A percentile compares a stretch with the other conserved stretches of the same genome.
Evolutionary conservation across 1,140 invertebrate species (phyloP).

Genomic region (Rhizoglyphus robini): DNA sequence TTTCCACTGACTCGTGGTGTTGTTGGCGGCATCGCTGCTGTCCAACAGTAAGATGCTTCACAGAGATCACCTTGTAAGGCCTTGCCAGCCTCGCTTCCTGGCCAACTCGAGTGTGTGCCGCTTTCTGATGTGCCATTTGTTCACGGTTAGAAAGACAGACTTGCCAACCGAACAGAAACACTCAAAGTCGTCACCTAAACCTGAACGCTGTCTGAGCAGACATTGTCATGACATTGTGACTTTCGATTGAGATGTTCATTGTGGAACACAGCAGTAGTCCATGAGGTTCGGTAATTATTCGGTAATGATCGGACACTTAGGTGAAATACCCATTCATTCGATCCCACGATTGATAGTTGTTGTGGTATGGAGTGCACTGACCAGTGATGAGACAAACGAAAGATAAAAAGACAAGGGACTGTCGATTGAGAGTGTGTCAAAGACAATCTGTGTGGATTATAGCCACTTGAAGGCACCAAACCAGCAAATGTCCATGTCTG

Average conservation of each 20-base stretch:
- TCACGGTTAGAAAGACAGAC: slow-evolving; percentile 91
- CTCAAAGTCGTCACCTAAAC: slow-evolving; percentile 51
- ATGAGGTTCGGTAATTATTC: slow-evolving; percentile 88
- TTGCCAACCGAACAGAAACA: slow-evolving; percentile 92
- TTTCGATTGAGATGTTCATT: slow-evolving; percentile 82
- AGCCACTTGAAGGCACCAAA: no score
- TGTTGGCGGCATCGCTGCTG: slow-evolving; percentile 78
- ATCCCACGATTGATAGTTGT: not conserved
- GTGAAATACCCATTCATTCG: not conserved
- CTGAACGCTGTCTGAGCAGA: slow-evolving; percentile 56
- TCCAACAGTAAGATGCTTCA: slow-evolving; percentile 92
- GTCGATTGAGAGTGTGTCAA: slow-evolving; percentile 22
- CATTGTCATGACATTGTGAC: no score
- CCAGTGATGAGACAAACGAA: slow-evolving; percentile 4
- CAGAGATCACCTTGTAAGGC: slow-evolving; percentile 94
- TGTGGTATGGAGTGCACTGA: not conserved
- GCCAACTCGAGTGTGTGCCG: slow-evolving; percentile 84
- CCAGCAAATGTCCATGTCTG: no score
- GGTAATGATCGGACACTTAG: slow-evolving; percentile 83
- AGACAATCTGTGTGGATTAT: not conserved
- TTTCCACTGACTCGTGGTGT: slow-evolving; percentile 62
- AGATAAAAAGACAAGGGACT: slow-evolving; percentile 3
- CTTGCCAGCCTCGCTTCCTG: slow-evolving; percentile 88
- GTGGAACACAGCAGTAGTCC: slow-evolving; percentile 74
- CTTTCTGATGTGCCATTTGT: slow-evolving; percentile 92